phyloP scores from a whole-genome alignment of 2,888 invertebrate genomes.

The Cantharis lateralis region DNA sequence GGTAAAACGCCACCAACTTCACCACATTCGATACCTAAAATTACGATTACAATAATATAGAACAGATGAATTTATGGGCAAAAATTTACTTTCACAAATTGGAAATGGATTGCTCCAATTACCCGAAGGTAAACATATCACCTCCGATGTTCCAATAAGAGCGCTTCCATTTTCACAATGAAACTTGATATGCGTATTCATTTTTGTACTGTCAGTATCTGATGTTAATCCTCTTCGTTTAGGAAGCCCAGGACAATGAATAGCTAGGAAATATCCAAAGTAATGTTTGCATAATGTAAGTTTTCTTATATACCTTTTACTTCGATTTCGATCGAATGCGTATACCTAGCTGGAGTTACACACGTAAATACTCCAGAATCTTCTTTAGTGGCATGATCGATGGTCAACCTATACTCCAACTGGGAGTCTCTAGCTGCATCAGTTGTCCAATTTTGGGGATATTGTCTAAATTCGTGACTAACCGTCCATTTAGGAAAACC shows the following conservation, averaged over 20 bases:
- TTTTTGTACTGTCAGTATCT: conserved; percentile 71
- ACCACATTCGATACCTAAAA: conserved; percentile 76
- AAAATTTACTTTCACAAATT: conserved; percentile 76
- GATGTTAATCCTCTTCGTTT: conserved; percentile 74
- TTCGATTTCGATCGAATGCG: conserved; percentile 78
- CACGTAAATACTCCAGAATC: conserved; percentile 87
- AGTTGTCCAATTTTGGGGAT: conserved; percentile 81
- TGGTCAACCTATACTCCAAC: conserved; percentile 80
- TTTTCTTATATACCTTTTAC: conserved; percentile 66
- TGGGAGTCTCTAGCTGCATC: conserved; percentile 79
- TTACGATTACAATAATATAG: not conserved
- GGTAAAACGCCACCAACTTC: conserved; percentile 65
- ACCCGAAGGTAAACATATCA: conserved; percentile 79
- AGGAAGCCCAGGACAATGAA: conserved; percentile 79
- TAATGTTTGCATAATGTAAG: not conserved
- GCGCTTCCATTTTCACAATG: conserved; percentile 82
- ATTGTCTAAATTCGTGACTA: conserved; percentile 70
- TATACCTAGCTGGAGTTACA: conserved; percentile 81
- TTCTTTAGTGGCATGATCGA: conserved; percentile 78
- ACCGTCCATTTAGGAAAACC: conserved; percentile 86
- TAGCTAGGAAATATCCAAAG: conserved; percentile 55
- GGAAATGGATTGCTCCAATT: conserved; percentile 86
- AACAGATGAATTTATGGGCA: not conserved
- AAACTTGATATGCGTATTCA: conserved; percentile 75
- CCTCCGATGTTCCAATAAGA: conserved; percentile 74